phyloP scores from a whole-genome alignment of 1,140 invertebrate species.

The Trialeurodes vaporariorum region DNA sequence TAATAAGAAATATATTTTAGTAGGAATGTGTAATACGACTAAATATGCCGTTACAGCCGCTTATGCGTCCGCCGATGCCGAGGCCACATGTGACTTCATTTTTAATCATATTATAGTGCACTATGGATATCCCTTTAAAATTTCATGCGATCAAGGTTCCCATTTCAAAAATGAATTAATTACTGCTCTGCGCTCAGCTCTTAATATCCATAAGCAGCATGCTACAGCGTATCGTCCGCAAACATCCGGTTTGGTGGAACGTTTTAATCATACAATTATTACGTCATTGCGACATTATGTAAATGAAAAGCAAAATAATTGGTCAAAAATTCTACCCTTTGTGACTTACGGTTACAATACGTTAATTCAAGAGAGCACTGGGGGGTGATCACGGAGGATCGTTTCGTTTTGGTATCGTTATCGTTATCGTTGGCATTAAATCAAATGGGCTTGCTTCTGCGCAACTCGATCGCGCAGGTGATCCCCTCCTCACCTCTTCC shows the following conservation, averaged over 20 bases:
- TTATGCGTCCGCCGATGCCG: background rate
- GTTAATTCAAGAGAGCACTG: too few relatives aligned
- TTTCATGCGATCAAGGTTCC: conserved; percentile 1
- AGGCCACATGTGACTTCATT: background rate
- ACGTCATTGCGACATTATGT: background rate
- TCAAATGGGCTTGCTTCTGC: too few relatives aligned
- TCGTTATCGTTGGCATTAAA: too few relatives aligned
- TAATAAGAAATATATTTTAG: background rate
- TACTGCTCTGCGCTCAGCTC: background rate
- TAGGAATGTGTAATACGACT: background rate
- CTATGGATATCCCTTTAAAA: conserved; percentile 5
- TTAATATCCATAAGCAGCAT: background rate
- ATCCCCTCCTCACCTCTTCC: too few relatives aligned
- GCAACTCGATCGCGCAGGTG: too few relatives aligned
- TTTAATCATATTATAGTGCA: background rate
- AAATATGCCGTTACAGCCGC: conserved; percentile 5
- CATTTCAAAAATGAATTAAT: conserved; percentile 7
- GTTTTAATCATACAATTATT: background rate
- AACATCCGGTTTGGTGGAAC: background rate
- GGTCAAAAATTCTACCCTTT: background rate
- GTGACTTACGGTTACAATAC: background rate
- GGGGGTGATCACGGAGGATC: too few relatives aligned
- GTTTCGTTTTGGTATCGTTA: too few relatives aligned
- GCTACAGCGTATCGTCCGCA: background rate
- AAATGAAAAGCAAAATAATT: conserved; percentile 5